Percentiles rank a stretch among this genome's conserved stretches.
Evolutionary conservation across 1,140 invertebrate species (phyloP).

Genomic region (Bradysia coprophila): DNA sequence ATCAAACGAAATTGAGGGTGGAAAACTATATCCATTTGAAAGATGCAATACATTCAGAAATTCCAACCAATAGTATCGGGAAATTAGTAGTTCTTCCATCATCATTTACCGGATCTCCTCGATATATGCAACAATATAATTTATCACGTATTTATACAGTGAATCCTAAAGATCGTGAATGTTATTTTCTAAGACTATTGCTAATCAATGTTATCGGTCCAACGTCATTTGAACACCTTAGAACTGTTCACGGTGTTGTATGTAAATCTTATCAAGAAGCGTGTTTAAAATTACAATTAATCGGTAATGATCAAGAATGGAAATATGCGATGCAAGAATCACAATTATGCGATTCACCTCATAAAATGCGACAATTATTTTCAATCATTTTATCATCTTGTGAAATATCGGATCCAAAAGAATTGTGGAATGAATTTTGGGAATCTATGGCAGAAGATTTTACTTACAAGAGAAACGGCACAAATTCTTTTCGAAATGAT

Average conservation of each 20-base stretch:
- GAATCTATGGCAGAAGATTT: slow-evolving; percentile 21
- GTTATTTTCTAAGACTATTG: not conserved
- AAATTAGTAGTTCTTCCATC: slow-evolving; percentile 23
- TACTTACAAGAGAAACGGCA: slow-evolving; percentile 8
- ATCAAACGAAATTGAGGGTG: slow-evolving; percentile 17
- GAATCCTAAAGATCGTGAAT: not conserved
- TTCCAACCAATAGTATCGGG: slow-evolving; percentile 5
- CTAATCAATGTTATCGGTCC: slow-evolving; percentile 13
- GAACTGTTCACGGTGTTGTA: slow-evolving; percentile 22
- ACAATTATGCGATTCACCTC: slow-evolving; percentile 9
- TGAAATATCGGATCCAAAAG: slow-evolving; percentile 14
- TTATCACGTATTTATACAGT: too few relatives aligned
- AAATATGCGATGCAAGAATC: slow-evolving; percentile 20
- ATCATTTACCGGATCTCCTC: slow-evolving; percentile 21
- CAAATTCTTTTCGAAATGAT: slow-evolving; percentile 6
- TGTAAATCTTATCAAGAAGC: slow-evolving; percentile 18
- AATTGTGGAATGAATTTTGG: slow-evolving; percentile 21
- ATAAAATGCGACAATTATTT: slow-evolving; percentile 24
- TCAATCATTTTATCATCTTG: slow-evolving; percentile 20
- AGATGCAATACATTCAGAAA: slow-evolving; percentile 12
- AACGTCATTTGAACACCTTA: slow-evolving; percentile 24
- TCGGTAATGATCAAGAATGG: slow-evolving; percentile 24
- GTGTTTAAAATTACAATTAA: slow-evolving; percentile 16
- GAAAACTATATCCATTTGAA: slow-evolving; percentile 14
- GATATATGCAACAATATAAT: slow-evolving; percentile 26